Evolutionary conservation across 2,888 invertebrate species (phyloP).

Genomic region (Pterobdella sp.): DNA sequence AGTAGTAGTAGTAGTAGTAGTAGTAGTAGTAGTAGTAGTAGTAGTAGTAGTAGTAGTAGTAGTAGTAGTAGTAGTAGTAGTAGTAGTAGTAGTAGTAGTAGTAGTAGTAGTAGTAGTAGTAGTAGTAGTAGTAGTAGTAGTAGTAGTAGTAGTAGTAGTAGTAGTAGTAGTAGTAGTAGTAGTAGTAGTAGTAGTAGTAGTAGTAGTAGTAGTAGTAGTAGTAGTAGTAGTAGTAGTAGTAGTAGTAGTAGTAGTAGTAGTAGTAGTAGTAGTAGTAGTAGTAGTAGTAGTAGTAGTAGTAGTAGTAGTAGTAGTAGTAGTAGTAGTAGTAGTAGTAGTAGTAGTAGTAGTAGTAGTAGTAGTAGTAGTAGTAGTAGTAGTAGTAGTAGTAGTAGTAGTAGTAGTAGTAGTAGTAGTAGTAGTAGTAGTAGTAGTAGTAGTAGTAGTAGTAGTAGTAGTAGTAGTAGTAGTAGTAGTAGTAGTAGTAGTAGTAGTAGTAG

Average conservation of each 20-base stretch:
- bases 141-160: constrained; percentile 2
- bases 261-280: neutral
- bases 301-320: constrained; percentile 3
- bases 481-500: constrained; percentile 3
- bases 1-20: constrained; percentile 3
- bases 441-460: neutral
- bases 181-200: neutral
- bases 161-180: constrained; percentile 3
- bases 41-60: neutral
- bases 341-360: constrained; percentile 3
- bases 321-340: constrained; percentile 2
- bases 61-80: neutral
- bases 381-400: neutral
- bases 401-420: constrained; percentile 3
- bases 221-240: constrained; percentile 3
- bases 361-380: neutral
- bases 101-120: neutral
- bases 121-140: neutral
- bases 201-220: neutral
- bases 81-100: constrained; percentile 2
- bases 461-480: constrained; percentile 3
- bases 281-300: neutral
- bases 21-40: neutral
- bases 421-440: neutral
- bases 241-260: neutral